These are phyloP conservation scores for Napeogenes sylphis DNA, from an alignment of 2,888 invertebrate genomes.

Conservation along the genomic window DNA sequence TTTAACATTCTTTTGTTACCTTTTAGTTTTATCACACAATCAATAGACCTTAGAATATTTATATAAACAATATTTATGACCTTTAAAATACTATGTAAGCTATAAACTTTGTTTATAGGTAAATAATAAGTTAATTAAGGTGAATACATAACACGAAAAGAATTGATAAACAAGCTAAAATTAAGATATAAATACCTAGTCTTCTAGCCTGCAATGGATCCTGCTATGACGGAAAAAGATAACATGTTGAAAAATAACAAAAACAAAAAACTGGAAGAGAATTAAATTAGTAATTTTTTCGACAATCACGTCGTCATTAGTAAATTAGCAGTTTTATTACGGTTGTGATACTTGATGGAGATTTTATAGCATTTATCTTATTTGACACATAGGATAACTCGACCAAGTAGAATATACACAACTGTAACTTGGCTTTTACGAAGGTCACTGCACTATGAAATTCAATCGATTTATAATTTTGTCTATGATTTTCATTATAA, in stretches of 20 bases:
- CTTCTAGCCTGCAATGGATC: constrained; percentile 20
- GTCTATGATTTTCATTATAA: constrained; percentile 4
- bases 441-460: constrained; percentile 21
- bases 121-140: constrained; percentile 4
- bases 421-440: constrained; percentile 10
- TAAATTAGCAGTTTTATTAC: constrained; percentile 30
- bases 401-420: constrained; percentile 20
- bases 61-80: neutral
- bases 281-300: constrained; percentile 23
- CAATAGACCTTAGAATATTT: neutral
- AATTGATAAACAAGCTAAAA: constrained; percentile 31
- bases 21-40: neutral
- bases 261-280: constrained; percentile 18
- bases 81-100: neutral
- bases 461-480: constrained; percentile 29
- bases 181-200: constrained; percentile 28
- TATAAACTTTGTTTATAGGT: neutral
- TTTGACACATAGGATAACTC: constrained; percentile 28
- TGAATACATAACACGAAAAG: constrained; percentile 8
- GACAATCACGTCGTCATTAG: constrained; percentile 35
- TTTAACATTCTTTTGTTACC: neutral
- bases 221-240: constrained; percentile 26
- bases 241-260: constrained; percentile 22
- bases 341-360: constrained; percentile 15
- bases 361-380: constrained; percentile 21